Evolutionary conservation across 2,113 vertebrate species (phyloP).

Genomic region (Rhagologus leucostigma): DNA sequence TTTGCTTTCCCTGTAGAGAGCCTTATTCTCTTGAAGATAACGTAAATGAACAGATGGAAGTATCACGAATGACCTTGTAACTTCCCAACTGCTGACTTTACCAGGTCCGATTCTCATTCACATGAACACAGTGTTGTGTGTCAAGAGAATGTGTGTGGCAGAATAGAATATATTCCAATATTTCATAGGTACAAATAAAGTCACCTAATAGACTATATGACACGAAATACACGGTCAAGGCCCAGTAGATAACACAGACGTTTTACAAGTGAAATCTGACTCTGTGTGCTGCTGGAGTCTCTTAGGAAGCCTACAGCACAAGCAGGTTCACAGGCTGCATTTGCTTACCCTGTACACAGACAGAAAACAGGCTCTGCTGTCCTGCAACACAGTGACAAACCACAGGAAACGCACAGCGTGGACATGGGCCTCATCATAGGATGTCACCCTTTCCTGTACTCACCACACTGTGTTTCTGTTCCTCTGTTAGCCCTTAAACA

Average conservation of each 20-base stretch:
- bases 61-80: neutral
- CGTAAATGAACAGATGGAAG: neutral
- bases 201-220: neutral
- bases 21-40: neutral
- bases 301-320: neutral
- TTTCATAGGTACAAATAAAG: neutral
- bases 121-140: rapidly evolving
- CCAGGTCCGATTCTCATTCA: neutral
- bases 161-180: neutral
- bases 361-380: neutral
- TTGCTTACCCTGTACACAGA: neutral
- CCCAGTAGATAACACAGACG: neutral
- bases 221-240: neutral
- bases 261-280: neutral
- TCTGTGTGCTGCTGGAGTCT: neutral
- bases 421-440: neutral
- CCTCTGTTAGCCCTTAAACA: neutral
- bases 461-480: neutral
- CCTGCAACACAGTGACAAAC: neutral
- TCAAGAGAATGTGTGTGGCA: neutral
- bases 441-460: neutral
- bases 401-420: rapidly evolving
- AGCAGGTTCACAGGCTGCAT: neutral
- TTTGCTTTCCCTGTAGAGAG: neutral
- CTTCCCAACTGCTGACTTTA: neutral